phyloP scores from a whole-genome alignment of 2,113 vertebrate genomes.

The Seriola dumerili region DNA sequence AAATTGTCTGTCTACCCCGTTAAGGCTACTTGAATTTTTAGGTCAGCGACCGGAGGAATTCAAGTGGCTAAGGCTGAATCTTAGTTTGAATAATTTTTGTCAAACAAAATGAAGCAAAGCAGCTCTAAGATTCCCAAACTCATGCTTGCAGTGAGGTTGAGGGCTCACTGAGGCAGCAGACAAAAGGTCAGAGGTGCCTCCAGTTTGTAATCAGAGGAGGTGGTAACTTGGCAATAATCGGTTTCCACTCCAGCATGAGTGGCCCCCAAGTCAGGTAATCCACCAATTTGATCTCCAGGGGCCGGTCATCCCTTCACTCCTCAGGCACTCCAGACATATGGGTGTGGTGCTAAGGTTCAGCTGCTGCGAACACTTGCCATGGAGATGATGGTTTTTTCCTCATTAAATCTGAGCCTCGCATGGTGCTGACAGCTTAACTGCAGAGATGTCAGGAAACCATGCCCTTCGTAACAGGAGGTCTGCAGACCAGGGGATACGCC shows the following conservation, averaged over 20 bases:
- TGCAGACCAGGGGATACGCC: conserved; percentile 42
- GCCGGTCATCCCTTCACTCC: conserved; percentile 59
- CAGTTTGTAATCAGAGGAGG: conserved; percentile 79
- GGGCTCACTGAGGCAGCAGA: conserved; percentile 38
- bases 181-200: conserved; percentile 66
- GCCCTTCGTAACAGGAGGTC: conserved; percentile 76
- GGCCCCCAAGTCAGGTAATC: conserved; percentile 76
- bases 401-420: conserved; percentile 69
- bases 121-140: not conserved
- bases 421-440: conserved; percentile 85
- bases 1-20: not conserved
- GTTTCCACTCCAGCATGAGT: conserved; percentile 74
- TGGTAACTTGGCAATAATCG: conserved; percentile 76
- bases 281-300: conserved; percentile 67
- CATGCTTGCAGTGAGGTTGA: conserved; percentile 20
- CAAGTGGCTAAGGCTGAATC: not conserved
- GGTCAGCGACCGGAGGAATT: not conserved
- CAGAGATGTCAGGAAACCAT: conserved; percentile 78
- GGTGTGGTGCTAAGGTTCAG: conserved; percentile 71
- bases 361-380: conserved; percentile 75
- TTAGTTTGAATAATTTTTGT: not conserved
- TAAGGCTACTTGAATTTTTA: not conserved
- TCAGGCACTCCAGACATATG: conserved; percentile 63
- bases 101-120: not conserved
- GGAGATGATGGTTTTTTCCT: conserved; percentile 61